Evolutionary conservation across 2,113 vertebrate species (phyloP).

Genomic region (Colaptes auratus): DNA sequence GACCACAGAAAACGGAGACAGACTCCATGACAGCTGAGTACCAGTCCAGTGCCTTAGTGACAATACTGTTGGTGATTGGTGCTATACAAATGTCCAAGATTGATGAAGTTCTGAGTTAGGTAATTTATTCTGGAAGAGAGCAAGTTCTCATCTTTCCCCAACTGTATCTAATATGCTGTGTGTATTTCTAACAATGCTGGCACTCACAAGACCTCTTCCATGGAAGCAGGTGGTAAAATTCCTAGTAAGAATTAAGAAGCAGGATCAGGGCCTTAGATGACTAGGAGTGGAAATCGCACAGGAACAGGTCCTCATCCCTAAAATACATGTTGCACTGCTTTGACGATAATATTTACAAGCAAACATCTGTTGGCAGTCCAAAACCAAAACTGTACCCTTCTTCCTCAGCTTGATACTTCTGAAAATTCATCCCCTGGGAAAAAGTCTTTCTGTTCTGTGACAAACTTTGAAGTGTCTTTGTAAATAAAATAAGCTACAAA

Average conservation of each 20-base stretch:
- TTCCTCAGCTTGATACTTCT: background rate
- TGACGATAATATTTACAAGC: background rate
- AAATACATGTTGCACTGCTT: background rate
- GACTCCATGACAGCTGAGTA: background rate
- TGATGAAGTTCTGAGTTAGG: background rate
- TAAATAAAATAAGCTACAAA: background rate
- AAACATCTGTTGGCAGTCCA: background rate
- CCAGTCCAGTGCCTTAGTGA: constrained; percentile 44
- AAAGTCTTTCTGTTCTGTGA: background rate
- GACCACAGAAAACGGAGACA: background rate
- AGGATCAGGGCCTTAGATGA: background rate
- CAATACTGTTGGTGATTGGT: constrained; percentile 17
- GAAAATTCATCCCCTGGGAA: background rate
- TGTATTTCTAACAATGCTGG: background rate
- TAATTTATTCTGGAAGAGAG: background rate
- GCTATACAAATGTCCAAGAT: background rate
- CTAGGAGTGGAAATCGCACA: background rate
- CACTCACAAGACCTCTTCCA: background rate
- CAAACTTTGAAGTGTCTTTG: background rate
- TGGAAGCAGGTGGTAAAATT: background rate
- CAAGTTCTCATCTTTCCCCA: background rate
- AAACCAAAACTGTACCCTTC: background rate
- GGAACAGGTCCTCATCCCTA: background rate
- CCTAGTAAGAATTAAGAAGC: background rate
- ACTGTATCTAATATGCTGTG: background rate